Evolutionary conservation across 2,888 invertebrate genomes (phyloP), one percentile per base, ranked within the genome.

Genomic region (Patella depressa): DNA sequence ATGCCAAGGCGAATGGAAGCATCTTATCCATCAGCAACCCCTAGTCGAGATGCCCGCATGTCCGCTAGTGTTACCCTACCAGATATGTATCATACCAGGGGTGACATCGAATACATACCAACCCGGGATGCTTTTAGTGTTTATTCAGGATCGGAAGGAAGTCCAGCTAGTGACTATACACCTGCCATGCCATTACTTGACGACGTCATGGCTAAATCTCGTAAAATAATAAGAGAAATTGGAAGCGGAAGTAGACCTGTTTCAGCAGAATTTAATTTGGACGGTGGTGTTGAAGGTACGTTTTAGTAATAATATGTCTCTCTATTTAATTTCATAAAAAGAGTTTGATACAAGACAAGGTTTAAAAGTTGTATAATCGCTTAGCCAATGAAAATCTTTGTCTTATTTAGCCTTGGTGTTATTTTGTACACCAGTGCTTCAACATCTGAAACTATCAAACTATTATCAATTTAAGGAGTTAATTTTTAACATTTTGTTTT

Each of bases 181-280:
- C 93, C 93, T 17, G 93, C 93, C 24, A 94, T 94, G 93, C 93
- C 93, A 24, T 89, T 94, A 72, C 91, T 94, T 79, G 93, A 93
- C 71, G 94, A 94, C 88, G 93, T 94, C 91, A 93, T 93, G 65
- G 93, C 93, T 70, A 90, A 93, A 76, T 93, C 93, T 53, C 88
- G 94, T 79, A 93, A 93, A 79, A 89, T 89, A 57, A 86, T 91
- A 71, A 89, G 90, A 57, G 89, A 88, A 74, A 88, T 88, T 71
- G 89, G 89, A 69, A 85, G 86, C 74, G 87, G 88, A 57, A 87
- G 88, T 77, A 79, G 89, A 73, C 89, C 89, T 0, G 88, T 88
- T 55, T 89, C 89, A 15, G 89, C 88, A 0, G 89, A 89, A 78
- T 89, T 87, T 78, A 87, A 87, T 79, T 80, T 87, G 54, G 79